These are phyloP conservation scores for Coreoperca whiteheadi DNA, from an alignment of 2,113 vertebrate genomes.

Conservation along the genomic window DNA sequence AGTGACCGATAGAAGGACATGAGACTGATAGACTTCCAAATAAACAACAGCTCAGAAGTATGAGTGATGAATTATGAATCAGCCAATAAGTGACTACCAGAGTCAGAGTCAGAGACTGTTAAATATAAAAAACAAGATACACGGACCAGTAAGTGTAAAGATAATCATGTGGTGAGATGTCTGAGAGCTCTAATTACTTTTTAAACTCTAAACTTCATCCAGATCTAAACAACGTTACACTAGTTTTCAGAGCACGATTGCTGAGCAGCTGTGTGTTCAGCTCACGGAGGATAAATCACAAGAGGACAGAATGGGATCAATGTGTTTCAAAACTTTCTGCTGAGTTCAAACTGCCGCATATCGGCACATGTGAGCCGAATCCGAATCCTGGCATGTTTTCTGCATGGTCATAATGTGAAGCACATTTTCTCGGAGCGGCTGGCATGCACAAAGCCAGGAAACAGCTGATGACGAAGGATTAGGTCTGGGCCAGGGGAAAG, in stretches of 20 bases:
- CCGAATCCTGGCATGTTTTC: conserved; percentile 69
- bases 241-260: neutral
- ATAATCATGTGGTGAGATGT: conserved; percentile 6
- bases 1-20: neutral
- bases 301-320: conserved; percentile 47
- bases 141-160: neutral
- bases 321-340: conserved; percentile 51
- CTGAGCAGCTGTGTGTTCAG: conserved; percentile 51
- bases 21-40: neutral
- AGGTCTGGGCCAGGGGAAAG: conserved; percentile 59
- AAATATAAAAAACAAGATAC: conserved; percentile 4
- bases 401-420: conserved; percentile 80
- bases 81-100: conserved; percentile 34
- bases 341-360: conserved; percentile 53
- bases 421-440: conserved; percentile 78
- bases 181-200: neutral
- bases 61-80: conserved; percentile 63
- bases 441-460: conserved; percentile 79
- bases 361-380: conserved; percentile 57
- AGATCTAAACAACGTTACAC: neutral
- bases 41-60: conserved; percentile 60
- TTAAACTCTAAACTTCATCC: conserved; percentile 14
- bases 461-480: conserved; percentile 84
- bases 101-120: conserved; percentile 37
- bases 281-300: conserved; percentile 47